phyloP scores from a whole-genome alignment of 2,797 vertebrate species.

The Rhinella marina region DNA sequence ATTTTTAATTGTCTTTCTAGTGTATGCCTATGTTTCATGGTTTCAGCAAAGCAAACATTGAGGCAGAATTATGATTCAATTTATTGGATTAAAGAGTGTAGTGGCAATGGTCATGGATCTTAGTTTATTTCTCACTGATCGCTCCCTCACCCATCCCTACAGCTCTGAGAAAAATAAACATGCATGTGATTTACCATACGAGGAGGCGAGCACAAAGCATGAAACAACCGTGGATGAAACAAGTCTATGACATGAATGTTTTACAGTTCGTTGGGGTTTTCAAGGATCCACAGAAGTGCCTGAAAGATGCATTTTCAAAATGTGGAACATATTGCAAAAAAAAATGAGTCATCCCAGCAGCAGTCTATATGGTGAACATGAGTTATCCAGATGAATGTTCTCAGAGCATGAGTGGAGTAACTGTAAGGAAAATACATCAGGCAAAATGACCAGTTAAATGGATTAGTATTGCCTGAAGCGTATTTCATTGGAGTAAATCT shows the following conservation, averaged over 20 bases:
- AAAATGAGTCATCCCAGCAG: constrained; percentile 19
- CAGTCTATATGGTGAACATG: constrained; percentile 25
- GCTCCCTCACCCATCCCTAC: neutral
- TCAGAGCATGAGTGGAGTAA: constrained; percentile 12
- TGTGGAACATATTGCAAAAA: constrained; percentile 33
- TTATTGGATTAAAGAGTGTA: neutral
- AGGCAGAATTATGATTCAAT: neutral
- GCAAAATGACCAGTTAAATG: constrained; percentile 25
- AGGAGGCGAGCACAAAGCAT: constrained; percentile 14
- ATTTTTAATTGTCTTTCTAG: neutral
- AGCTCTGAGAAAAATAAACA: neutral
- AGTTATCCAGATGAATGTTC: constrained; percentile 38
- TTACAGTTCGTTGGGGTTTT: constrained; percentile 37
- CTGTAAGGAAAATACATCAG: constrained; percentile 19
- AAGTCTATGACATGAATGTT: constrained; percentile 35
- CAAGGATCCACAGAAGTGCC: constrained; percentile 19
- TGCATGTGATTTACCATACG: constrained; percentile 6
- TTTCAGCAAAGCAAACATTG: neutral
- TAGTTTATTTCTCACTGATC: neutral
- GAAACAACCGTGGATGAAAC: constrained; percentile 4
- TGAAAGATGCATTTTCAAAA: constrained; percentile 11
- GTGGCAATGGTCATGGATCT: neutral
- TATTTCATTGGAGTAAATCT: neutral
- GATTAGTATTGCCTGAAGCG: neutral
- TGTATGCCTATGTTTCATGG: neutral